phyloP scores from a whole-genome alignment of 2,113 vertebrate species.

The Oreamnos americanus region DNA sequence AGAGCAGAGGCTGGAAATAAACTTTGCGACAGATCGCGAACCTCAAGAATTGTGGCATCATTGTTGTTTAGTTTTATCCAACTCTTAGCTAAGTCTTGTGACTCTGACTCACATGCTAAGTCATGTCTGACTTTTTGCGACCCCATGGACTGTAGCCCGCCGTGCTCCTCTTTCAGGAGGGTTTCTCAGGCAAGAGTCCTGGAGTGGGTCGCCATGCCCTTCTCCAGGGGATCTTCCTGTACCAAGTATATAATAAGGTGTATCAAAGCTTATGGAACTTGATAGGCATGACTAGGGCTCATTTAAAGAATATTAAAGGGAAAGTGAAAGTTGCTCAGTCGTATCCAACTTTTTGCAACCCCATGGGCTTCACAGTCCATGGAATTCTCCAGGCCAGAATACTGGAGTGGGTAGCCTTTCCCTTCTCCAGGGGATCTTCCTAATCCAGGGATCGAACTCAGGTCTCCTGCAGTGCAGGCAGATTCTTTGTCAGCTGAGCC shows the following conservation, averaged over 20 bases:
- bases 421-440: not conserved
- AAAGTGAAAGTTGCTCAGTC: not conserved
- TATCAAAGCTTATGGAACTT: not conserved
- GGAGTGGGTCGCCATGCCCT: not conserved
- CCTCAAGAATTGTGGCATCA: not conserved
- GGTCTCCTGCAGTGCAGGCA: not conserved
- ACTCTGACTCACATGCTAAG: not conserved
- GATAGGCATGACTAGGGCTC: not conserved
- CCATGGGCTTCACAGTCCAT: not conserved
- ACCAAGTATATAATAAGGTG: not conserved
- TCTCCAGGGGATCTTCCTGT: not conserved
- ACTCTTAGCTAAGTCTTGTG: not conserved
- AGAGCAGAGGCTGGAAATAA: not conserved
- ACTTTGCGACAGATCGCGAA: not conserved
- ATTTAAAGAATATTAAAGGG: not conserved
- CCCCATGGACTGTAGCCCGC: not conserved
- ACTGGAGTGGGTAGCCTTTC: not conserved
- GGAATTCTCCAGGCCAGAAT: not conserved
- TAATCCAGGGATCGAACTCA: not conserved
- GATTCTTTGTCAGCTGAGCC: not conserved
- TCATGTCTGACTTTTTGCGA: not conserved
- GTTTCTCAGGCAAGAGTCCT: not conserved
- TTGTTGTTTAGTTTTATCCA: not conserved
- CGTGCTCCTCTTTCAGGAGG: not conserved
- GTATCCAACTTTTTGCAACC: not conserved